These are phyloP conservation scores for Holotrichia oblita DNA, from an alignment of 1,140 invertebrate genomes.

Conservation along the genomic window DNA sequence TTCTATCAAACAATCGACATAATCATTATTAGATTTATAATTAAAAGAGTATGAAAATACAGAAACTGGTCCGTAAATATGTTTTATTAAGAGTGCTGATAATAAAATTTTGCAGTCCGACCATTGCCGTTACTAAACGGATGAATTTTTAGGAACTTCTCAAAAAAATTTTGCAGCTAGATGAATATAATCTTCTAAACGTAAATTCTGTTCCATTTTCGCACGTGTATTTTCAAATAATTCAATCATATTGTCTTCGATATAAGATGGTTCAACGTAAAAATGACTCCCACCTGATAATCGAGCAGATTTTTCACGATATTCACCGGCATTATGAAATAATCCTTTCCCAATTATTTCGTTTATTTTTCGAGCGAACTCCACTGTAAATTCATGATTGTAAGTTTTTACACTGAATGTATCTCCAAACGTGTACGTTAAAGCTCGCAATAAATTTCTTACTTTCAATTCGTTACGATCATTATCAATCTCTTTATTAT, in stretches of 20 bases:
- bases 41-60: neutral
- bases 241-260: neutral
- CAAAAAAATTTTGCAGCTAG: neutral
- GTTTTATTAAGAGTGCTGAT: conserved; percentile 11
- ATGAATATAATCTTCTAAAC: neutral
- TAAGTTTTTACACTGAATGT: neutral
- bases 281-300: neutral
- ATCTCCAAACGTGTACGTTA: neutral
- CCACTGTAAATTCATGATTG: neutral
- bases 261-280: neutral
- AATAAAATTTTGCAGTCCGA: conserved; percentile 8
- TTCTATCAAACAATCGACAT: neutral
- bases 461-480: neutral
- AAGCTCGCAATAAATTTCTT: neutral
- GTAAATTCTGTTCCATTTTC: neutral
- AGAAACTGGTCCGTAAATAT: neutral
- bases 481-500: neutral
- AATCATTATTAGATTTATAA: neutral
- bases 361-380: neutral
- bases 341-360: neutral
- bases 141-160: neutral
- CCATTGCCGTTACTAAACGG: conserved; percentile 22
- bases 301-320: neutral
- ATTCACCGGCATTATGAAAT: neutral
- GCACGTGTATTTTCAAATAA: neutral